These are phyloP conservation scores for Pseudomyrmex pallidus DNA, from an alignment of 1,140 invertebrate species.

Conservation along the genomic window DNA sequence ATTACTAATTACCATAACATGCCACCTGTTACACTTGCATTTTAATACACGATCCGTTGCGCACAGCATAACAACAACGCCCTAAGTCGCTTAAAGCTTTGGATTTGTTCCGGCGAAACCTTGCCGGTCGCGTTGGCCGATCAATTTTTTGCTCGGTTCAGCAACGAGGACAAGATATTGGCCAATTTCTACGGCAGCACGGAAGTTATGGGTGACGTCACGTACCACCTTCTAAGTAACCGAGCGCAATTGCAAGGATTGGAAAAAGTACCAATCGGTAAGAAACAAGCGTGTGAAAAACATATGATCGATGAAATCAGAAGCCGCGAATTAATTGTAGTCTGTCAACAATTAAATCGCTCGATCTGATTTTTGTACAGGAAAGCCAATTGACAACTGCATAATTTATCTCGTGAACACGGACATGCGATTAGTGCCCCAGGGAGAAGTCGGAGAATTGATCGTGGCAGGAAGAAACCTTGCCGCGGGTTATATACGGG, in stretches of 20 bases:
- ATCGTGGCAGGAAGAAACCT: conserved; percentile 92
- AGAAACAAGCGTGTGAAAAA: conserved; percentile 65
- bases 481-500: conserved; percentile 92
- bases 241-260: conserved; percentile 87
- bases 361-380: conserved; percentile 78
- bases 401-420: conserved; percentile 91
- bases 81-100: conserved; percentile 88
- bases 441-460: conserved; percentile 91
- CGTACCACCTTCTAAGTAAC: conserved; percentile 86
- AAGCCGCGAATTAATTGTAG: neutral
- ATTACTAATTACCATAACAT: neutral
- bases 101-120: conserved; percentile 94
- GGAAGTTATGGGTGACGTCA: conserved; percentile 94
- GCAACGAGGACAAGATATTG: conserved; percentile 86
- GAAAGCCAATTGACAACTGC: conserved; percentile 91
- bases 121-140: conserved; percentile 88
- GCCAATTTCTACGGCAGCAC: conserved; percentile 96
- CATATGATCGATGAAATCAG: neutral
- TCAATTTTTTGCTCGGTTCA: conserved; percentile 91
- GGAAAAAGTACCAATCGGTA: conserved; percentile 93
- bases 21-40: too few species aligned
- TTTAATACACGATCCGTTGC: neutral
- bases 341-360: neutral
- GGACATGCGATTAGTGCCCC: conserved; percentile 88
- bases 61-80: conserved; percentile 71